Conservation (phyloP, 2,888 invertebrate genomes). For the Cyaniris semiargus region DNA sequence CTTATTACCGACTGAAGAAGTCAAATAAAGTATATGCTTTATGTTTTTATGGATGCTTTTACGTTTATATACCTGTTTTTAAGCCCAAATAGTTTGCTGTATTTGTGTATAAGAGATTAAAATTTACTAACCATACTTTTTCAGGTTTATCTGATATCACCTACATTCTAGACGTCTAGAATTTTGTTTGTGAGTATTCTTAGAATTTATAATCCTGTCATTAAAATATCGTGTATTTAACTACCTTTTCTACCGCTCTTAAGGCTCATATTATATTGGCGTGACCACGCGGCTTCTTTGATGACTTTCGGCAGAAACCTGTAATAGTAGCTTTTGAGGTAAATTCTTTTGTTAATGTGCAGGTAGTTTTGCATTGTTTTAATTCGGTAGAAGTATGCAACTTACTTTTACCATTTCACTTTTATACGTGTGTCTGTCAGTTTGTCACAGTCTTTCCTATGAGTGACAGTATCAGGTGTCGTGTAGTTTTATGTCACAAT, state of each 20-base stretch:
- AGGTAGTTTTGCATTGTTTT: background rate
- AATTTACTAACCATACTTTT: too few species aligned
- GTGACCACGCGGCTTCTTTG: background rate
- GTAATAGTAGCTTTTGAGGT: background rate
- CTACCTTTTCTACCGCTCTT: background rate
- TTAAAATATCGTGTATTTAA: background rate
- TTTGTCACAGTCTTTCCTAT: background rate
- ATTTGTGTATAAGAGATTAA: too few species aligned
- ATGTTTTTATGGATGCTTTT: too few species aligned
- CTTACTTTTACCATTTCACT: conserved; percentile 1
- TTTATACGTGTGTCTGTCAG: background rate
- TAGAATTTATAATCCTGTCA: background rate
- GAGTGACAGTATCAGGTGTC: background rate
- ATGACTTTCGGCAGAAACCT: background rate
- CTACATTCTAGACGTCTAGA: too few species aligned
- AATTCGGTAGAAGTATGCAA: background rate
- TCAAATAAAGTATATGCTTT: too few species aligned
- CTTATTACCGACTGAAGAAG: too few species aligned
- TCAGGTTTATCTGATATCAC: too few species aligned
- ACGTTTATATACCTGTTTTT: too few species aligned
- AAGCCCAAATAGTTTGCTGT: too few species aligned
- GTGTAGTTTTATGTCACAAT: background rate
- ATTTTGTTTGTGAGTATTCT: too few species aligned
- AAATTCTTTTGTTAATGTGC: background rate
- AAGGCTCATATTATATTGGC: background rate